These are phyloP conservation scores for Eulemur mongoz DNA, from an alignment of 2,797 vertebrate species.

Conservation along the genomic window DNA sequence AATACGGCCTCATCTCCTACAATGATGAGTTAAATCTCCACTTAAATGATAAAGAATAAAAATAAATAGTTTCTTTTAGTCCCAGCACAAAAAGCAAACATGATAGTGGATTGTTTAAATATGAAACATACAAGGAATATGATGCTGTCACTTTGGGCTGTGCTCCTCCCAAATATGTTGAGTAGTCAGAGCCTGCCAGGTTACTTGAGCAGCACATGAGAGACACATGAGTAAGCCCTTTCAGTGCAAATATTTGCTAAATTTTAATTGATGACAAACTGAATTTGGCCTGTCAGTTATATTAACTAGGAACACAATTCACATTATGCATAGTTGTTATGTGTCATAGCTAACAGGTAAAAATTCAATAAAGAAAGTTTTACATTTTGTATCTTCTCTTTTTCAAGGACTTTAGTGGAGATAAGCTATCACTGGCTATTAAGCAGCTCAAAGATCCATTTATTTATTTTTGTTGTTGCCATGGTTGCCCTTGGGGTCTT, in stretches of 20 bases:
- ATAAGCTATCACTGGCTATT: background rate
- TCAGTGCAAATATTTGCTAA: background rate
- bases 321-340: background rate
- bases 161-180: background rate
- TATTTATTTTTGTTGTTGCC: too few species aligned
- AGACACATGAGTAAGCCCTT: background rate
- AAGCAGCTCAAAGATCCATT: background rate
- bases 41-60: background rate
- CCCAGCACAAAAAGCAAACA: background rate
- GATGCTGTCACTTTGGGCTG: background rate
- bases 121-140: background rate
- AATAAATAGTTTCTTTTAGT: background rate
- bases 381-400: background rate
- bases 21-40: background rate
- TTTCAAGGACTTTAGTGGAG: background rate
- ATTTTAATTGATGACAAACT: background rate
- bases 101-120: background rate
- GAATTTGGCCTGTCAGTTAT: background rate
- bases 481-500: too few species aligned
- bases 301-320: background rate
- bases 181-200: background rate
- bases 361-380: background rate
- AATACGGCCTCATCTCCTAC: background rate
- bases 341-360: background rate
- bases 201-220: background rate